A percentile compares a stretch with the other conserved stretches of the same genome.
Evolutionary conservation across 1,140 invertebrate genomes (phyloP).

Genomic region (Yoshiicerus persimilis): DNA sequence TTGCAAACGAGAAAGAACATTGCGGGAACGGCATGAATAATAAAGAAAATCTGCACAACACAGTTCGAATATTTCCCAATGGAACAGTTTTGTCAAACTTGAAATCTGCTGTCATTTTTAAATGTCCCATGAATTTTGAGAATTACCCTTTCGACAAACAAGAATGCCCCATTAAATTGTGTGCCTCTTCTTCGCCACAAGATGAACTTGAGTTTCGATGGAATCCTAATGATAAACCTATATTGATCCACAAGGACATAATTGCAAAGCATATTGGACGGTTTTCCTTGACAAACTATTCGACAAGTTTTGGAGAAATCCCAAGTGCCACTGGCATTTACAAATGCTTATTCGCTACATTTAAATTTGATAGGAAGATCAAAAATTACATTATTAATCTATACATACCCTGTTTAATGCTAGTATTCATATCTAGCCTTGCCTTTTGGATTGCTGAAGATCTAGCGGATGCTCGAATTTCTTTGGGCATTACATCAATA

Average conservation of each 20-base stretch:
- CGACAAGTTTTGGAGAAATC: not conserved
- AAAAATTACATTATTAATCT: slow-evolving; percentile 61
- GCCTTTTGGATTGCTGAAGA: slow-evolving; percentile 61
- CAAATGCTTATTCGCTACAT: slow-evolving; percentile 56
- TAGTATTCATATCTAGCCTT: slow-evolving; percentile 62
- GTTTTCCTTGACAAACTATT: not conserved
- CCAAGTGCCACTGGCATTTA: slow-evolving; percentile 51
- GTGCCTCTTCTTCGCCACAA: not conserved
- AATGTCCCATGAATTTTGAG: not conserved
- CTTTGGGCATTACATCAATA: slow-evolving; percentile 62
- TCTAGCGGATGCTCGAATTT: slow-evolving; percentile 59
- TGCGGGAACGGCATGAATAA: too few species aligned
- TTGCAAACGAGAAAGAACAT: not conserved
- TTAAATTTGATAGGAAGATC: slow-evolving; percentile 57
- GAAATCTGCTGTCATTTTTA: not conserved
- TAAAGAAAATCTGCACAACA: not conserved
- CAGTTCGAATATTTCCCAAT: not conserved
- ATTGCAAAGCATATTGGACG: not conserved
- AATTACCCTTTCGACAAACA: not conserved
- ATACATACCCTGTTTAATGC: slow-evolving; percentile 59
- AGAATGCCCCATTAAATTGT: not conserved
- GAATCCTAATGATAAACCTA: not conserved
- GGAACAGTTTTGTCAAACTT: not conserved
- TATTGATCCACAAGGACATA: not conserved
- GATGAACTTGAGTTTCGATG: not conserved